phyloP scores from a whole-genome alignment of 1,140 invertebrate species.

The Eriosoma lanigerum region DNA sequence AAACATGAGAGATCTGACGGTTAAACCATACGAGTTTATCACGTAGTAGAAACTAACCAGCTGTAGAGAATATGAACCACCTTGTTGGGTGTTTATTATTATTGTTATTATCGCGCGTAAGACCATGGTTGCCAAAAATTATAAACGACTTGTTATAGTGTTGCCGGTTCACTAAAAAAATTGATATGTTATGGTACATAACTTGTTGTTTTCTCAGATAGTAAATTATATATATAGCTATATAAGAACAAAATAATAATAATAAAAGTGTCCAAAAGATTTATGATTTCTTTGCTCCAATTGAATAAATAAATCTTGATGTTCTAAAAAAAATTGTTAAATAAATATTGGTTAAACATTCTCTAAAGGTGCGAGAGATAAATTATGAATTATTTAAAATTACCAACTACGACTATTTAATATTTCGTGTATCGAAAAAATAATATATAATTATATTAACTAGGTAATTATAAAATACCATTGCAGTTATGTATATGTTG shows the following conservation, averaged over 20 bases:
- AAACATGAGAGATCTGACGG: background rate
- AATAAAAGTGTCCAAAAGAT: background rate
- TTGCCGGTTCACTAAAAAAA: background rate
- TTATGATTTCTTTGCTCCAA: background rate
- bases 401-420: no score
- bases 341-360: no score
- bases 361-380: no score
- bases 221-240: constrained; percentile 13
- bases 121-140: constrained; percentile 29
- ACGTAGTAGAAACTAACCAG: constrained; percentile 16
- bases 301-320: background rate
- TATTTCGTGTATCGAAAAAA: no score
- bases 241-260: background rate
- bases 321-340: no score
- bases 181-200: background rate
- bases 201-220: background rate
- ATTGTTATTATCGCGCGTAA: constrained; percentile 34
- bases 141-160: background rate
- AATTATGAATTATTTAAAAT: no score
- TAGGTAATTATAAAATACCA: no score
- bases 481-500: no score
- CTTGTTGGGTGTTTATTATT: constrained; percentile 36
- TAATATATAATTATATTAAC: no score
- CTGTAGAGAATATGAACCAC: constrained; percentile 16
- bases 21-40: constrained; percentile 18